A percentile compares a stretch with the other conserved stretches of the same genome.
Evolutionary conservation across 2,113 vertebrate species (phyloP).

Genomic region (Phyllostomus hastatus): DNA sequence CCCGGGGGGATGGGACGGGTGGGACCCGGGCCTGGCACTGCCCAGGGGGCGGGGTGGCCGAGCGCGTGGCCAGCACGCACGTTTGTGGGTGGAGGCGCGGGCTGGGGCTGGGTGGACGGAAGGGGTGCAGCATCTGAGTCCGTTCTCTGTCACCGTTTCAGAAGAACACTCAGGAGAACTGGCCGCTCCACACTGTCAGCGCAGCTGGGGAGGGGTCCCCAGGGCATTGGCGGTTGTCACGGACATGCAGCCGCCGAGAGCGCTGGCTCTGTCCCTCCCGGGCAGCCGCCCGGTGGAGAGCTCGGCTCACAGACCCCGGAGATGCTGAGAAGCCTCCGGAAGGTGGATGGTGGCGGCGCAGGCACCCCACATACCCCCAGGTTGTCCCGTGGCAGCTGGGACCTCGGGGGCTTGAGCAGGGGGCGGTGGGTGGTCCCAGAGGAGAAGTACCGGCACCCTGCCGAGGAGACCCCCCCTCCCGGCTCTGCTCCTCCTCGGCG

Average conservation of each 20-base stretch:
- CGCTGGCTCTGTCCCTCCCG: background rate
- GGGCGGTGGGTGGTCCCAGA: background rate
- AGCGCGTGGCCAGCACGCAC: background rate
- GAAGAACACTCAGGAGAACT: background rate
- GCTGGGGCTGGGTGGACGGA: background rate
- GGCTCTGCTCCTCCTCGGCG: background rate
- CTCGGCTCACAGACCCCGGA: background rate
- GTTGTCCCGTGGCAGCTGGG: accelerated
- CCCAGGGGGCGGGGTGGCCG: accelerated
- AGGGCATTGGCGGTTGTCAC: background rate
- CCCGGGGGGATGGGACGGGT: no score
- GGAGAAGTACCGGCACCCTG: accelerated
- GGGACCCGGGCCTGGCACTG: background rate
- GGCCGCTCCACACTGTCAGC: background rate
- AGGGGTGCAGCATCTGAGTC: background rate
- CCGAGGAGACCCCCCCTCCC: accelerated
- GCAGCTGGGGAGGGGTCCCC: background rate
- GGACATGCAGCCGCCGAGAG: background rate
- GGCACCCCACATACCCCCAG: background rate
- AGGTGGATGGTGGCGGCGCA: background rate
- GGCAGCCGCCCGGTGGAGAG: background rate
- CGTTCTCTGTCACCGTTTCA: background rate
- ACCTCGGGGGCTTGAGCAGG: accelerated
- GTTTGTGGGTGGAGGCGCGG: no score
- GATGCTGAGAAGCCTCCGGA: background rate